Percentiles rank a stretch among this genome's conserved stretches.
Evolutionary conservation across 2,797 vertebrate species (phyloP).

Genomic region (Potorous gilbertii): DNA sequence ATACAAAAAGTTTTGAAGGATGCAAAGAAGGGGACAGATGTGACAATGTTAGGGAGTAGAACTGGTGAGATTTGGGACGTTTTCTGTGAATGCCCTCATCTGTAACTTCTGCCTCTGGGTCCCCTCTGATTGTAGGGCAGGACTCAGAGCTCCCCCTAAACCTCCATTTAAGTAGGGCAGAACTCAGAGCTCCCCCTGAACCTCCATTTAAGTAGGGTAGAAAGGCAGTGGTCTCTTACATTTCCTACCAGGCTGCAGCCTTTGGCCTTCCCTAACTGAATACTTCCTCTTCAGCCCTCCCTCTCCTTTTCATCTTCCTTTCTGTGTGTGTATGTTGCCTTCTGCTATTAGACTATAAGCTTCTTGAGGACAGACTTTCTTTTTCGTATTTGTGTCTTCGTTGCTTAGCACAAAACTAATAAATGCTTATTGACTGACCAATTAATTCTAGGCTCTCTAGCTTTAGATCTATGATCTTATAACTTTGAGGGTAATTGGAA

Average conservation of each 20-base stretch:
- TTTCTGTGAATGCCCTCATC: neutral
- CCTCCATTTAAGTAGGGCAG: no score
- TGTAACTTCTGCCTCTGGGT: neutral
- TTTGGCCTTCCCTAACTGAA: neutral
- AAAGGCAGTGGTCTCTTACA: no score
- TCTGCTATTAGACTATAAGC: neutral
- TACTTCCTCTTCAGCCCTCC: neutral
- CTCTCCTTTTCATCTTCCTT: neutral
- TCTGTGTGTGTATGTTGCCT: neutral
- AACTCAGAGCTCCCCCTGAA: no score
- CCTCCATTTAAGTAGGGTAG: neutral
- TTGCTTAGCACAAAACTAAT: neutral
- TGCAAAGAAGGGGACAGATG: neutral
- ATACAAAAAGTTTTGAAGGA: neutral
- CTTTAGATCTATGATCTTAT: neutral
- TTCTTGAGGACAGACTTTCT: neutral
- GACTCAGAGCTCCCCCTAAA: no score
- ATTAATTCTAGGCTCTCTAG: neutral
- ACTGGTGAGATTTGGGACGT: neutral
- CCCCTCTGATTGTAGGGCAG: neutral
- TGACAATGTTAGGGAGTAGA: neutral
- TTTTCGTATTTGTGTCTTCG: neutral
- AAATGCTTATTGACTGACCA: neutral
- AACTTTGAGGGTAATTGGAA: neutral
- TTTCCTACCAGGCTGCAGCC: neutral